Conservation (phyloP, 2,113 vertebrate genomes). For the Bothrops jararaca region DNA sequence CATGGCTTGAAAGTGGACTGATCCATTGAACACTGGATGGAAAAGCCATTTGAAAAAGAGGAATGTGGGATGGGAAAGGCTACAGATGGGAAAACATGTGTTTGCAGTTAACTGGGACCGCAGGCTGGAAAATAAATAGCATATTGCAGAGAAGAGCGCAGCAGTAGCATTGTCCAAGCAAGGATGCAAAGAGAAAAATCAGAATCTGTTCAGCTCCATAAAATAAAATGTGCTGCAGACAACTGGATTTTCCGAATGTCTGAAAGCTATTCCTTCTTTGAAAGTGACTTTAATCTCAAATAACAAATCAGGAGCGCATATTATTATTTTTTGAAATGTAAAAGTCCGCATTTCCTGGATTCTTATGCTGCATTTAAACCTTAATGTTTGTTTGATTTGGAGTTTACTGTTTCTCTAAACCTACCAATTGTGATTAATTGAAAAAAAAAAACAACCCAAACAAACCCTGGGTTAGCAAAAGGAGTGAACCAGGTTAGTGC, state of each 20-base stretch:
- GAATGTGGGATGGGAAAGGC: neutral
- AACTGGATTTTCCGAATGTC: neutral
- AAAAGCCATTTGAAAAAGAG: conserved; percentile 12
- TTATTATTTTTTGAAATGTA: neutral
- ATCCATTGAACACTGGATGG: conserved; percentile 1
- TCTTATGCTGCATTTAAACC: neutral
- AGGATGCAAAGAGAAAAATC: neutral
- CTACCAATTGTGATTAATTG: neutral
- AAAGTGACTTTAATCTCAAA: neutral
- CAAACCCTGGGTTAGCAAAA: neutral
- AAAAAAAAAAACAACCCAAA: neutral
- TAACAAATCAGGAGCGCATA: neutral
- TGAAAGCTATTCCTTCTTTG: neutral
- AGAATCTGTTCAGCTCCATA: neutral
- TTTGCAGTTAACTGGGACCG: conserved; percentile 25
- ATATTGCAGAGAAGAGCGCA: neutral
- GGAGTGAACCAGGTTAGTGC: neutral
- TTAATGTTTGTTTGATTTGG: neutral
- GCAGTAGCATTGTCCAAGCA: neutral
- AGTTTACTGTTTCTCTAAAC: neutral
- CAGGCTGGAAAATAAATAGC: conserved; percentile 2
- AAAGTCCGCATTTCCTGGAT: neutral
- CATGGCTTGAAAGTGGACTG: neutral
- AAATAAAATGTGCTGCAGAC: neutral
- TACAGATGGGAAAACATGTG: conserved; percentile 11